Conservation (phyloP, 2,888 invertebrate genomes). For the Parthenolecanium corni region DNA sequence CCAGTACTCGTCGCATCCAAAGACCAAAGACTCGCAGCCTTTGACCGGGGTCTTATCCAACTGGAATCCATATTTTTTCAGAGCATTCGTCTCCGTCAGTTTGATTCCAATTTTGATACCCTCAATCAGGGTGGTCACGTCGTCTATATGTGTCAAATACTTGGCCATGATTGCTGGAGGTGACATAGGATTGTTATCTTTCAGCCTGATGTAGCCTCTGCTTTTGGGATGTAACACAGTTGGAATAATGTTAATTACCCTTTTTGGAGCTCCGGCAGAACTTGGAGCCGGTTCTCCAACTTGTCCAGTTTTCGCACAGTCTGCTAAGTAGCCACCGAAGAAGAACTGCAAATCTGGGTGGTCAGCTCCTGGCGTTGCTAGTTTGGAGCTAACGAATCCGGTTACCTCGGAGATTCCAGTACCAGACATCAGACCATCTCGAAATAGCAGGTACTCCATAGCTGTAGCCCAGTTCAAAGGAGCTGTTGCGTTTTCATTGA, state of each 20-base stretch:
- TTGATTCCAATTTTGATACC: conserved; percentile 68
- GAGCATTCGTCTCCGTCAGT: conserved; percentile 56
- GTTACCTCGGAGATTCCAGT: conserved; percentile 80
- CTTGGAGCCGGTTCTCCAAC: conserved; percentile 65
- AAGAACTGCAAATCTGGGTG: conserved; percentile 77
- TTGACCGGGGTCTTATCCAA: conserved; percentile 59
- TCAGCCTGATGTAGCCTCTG: conserved; percentile 62
- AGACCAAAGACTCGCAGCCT: conserved; percentile 62
- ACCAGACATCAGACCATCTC: conserved; percentile 81
- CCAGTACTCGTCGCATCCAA: conserved; percentile 55
- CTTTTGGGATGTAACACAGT: conserved; percentile 77
- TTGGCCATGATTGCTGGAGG: conserved; percentile 78
- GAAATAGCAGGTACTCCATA: conserved; percentile 77
- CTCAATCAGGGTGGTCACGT: conserved; percentile 66
- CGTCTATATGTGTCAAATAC: conserved; percentile 63
- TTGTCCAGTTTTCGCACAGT: conserved; percentile 75
- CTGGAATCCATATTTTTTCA: conserved; percentile 55
- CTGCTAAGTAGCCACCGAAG: conserved; percentile 75
- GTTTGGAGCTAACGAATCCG: conserved; percentile 68
- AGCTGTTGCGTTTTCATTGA: conserved; percentile 72
- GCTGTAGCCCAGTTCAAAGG: conserved; percentile 86
- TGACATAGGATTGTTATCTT: conserved; percentile 62
- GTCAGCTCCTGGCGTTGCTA: conserved; percentile 58
- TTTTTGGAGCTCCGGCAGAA: conserved; percentile 33
- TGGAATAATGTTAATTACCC: conserved; percentile 63